Evolutionary conservation across 2,888 invertebrate genomes (phyloP), one percentile per base, ranked within the genome.

Genomic region (Scaeva pyrastri): DNA sequence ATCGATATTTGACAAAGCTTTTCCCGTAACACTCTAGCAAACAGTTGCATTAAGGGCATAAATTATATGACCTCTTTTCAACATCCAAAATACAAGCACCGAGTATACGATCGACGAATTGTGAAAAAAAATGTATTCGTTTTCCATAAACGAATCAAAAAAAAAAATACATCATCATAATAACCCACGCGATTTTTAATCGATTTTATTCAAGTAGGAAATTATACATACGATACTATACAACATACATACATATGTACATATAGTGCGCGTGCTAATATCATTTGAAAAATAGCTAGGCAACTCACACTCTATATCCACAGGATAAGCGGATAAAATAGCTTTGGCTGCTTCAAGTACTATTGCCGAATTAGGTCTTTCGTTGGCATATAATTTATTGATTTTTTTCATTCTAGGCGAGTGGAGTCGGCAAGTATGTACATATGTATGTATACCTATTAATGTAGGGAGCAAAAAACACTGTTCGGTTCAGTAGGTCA

Each of bases 21-120:
- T 48, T 12, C 36, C 41, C 41, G 60, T 39, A 21, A 39, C 39
- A 39, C 60, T 60, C 39, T 21, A 21, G 21, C 14, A 45, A 64
- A 64, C 66, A 66, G 66, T 66, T 48, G 66, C 19, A 45, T 36
- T 48, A 66, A 66, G 48, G 66, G 48, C 66, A 43, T 23, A 36
- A 43, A 62, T 36, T 66, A 66, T 31, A 52, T 68, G 68, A 68
- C 50, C 68, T 68, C 68, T 52, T 68, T 68, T 68, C 68, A 68
- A 52, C 43, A 68, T 52, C 39, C 39, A 52, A 68, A 23, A 5
- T 7, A 31, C 31, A 31, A 3, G 8, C 23, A 48, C 36, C 14
- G 52, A 23, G 23, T 68, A 8, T 39, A 19, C 52, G 23, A 19
- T 52, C 39, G 50, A 39, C 36, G 36, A 52, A 52, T 23, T 16